A percentile compares a stretch with the other conserved stretches of the same genome.
These are phyloP conservation scores for Thinocorus orbignyianus DNA, from an alignment of 2,113 vertebrate genomes.

Conservation along the genomic window DNA sequence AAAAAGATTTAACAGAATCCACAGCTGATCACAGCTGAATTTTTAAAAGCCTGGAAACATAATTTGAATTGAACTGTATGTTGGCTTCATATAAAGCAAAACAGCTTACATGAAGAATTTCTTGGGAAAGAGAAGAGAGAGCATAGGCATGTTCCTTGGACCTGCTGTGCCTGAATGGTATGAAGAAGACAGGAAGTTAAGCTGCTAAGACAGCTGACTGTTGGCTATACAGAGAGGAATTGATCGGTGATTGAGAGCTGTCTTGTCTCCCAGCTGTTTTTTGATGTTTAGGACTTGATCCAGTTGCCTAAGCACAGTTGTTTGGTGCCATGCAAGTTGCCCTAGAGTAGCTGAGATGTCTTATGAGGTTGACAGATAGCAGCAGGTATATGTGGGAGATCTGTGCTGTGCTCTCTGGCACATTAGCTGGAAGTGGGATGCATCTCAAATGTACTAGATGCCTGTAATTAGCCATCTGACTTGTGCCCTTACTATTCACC, in stretches of 20 bases:
- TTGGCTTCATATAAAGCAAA: constrained; percentile 28
- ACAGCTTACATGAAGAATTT: not conserved
- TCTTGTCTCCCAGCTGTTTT: not conserved
- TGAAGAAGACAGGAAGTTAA: not conserved
- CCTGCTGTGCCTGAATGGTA: not conserved
- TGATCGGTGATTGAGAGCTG: not conserved
- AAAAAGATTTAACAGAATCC: constrained; percentile 51
- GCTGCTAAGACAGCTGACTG: not conserved
- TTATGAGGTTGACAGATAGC: not conserved
- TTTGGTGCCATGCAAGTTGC: not conserved
- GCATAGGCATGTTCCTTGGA: not conserved
- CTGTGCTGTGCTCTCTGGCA: not conserved
- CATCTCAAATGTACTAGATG: not conserved
- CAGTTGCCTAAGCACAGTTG: not conserved
- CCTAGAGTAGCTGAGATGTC: not conserved
- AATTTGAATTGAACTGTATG: constrained; percentile 42
- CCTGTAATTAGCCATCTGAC: not conserved
- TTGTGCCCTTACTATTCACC: not conserved
- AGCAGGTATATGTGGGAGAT: not conserved
- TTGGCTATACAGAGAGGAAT: not conserved
- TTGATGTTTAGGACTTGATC: not conserved
- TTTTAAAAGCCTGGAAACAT: constrained; percentile 47
- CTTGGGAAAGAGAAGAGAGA: not conserved
- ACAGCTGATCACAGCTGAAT: constrained; percentile 58
- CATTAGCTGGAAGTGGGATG: not conserved